Percentiles rank a stretch among this genome's conserved stretches.
Conservation (phyloP, 2,113 vertebrate genomes). For the Gymnorhina tibicen region DNA sequence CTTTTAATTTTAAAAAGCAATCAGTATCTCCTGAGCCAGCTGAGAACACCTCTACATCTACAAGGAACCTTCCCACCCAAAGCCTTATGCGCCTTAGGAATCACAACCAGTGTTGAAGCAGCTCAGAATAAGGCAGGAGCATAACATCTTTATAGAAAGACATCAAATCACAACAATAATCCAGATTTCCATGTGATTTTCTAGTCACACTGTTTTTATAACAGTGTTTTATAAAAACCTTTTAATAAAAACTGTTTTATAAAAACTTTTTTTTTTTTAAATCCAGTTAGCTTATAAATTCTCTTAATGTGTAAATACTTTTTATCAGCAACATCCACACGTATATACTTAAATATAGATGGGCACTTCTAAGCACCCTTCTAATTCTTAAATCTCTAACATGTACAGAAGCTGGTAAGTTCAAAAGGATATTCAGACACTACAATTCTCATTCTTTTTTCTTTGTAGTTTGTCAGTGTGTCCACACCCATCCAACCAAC, state of each 20-base stretch:
- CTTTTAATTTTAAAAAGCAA: background rate
- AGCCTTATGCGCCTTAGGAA: background rate
- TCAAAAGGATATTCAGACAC: background rate
- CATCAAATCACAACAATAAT: background rate
- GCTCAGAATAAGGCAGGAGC: background rate
- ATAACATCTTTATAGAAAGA: background rate
- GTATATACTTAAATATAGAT: background rate
- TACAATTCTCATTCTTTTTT: background rate
- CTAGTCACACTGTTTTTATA: background rate
- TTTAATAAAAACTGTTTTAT: too few species aligned
- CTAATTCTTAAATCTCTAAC: background rate
- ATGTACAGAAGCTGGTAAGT: background rate
- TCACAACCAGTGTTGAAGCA: rapidly evolving
- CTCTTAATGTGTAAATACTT: background rate
- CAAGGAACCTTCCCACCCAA: background rate
- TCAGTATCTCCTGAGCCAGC: background rate
- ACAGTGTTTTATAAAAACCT: background rate
- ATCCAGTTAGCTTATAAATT: background rate
- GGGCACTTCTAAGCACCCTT: background rate
- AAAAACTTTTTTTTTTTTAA: background rate
- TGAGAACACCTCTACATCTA: background rate
- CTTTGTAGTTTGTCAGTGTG: background rate
- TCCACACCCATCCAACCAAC: background rate
- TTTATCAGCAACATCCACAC: background rate
- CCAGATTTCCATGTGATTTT: background rate